Base-by-base conservation (phyloP, 2,797 vertebrate species). In the Phataginus tetradactyla region DNA sequence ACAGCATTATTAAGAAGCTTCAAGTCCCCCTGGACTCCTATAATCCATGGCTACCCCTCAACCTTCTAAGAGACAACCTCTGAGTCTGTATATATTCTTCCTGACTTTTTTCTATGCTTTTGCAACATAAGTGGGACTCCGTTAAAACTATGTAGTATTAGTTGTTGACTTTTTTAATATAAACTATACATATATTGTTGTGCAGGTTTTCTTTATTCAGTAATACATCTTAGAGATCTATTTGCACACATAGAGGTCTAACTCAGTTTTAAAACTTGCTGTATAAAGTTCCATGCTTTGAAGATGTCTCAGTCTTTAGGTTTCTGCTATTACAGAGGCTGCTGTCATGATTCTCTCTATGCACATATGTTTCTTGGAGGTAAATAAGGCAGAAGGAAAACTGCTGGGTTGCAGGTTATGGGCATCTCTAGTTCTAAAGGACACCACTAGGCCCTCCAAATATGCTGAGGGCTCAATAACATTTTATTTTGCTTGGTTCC, bases 201-300 rank as follows among this genome's bases (percentile, higher is more conserved):
- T 37, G 32, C 10, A 75, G 42, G 66, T 34, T 64, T 87, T 53
- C 94, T 84, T 59, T 23, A 63, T 61, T 91, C 72, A 90, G 34
- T n/a, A 55, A 69, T 92, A 75, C 55, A 61, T 75, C 89, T 93
- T 79, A 79, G 27, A 80, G 25, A 81, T 68, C 51, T 83, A 39
- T 94, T 93, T 81, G 78, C 78, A 88, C 64, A 64, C n/a, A 64
- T 55, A 64, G 32, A 93, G 57, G 34, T 64, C 69, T 78, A 68
- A 49, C 39, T 91, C 55, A 7, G n/a, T 75, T 96, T 85, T 85
- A 12, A 29, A 74, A 83, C 29, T 39, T 83, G 57, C 74, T 64
- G 6, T 55, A 71, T 78, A 49, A 91, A 80, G 42, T 45, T 49
- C 49, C 57, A 39, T 4, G 42, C 86, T 88, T 49, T 51, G 78